A percentile compares a stretch with the other conserved stretches of the same genome.
Evolutionary conservation across 2,113 vertebrate species (phyloP).

Genomic region (Scomber colias): DNA sequence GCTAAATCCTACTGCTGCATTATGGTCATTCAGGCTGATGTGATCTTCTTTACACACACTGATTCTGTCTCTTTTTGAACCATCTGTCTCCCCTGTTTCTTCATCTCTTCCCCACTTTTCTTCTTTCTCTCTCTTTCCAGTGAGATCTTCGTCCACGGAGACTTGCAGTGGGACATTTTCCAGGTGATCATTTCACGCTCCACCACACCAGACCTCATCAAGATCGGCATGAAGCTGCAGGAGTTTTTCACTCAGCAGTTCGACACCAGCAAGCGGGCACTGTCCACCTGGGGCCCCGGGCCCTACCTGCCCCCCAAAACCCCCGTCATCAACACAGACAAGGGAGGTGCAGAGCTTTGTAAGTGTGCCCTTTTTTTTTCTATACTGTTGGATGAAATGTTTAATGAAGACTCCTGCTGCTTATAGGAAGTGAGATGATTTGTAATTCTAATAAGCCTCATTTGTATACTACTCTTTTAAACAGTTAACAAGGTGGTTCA

Average conservation of each 20-base stretch:
- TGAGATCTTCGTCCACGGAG: slow-evolving; percentile 97
- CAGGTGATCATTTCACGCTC: slow-evolving; percentile 99
- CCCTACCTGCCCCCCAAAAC: slow-evolving; percentile 95
- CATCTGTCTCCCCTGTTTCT: background rate
- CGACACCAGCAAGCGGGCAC: slow-evolving; percentile 97
- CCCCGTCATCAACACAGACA: slow-evolving; percentile 88
- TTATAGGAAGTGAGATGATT: slow-evolving; percentile 47
- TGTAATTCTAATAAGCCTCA: slow-evolving; percentile 57
- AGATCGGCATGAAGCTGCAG: slow-evolving; percentile 99
- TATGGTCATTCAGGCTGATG: background rate
- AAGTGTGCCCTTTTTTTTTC: slow-evolving; percentile 69
- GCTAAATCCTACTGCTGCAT: too few species aligned
- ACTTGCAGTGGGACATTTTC: slow-evolving; percentile 99
- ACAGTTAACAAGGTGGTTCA: slow-evolving; percentile 22
- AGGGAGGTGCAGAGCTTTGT: slow-evolving; percentile 91
- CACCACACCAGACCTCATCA: slow-evolving; percentile 98
- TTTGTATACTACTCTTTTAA: slow-evolving; percentile 41
- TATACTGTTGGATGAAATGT: slow-evolving; percentile 4
- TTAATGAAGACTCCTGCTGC: slow-evolving; percentile 3
- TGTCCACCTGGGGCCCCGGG: slow-evolving; percentile 98
- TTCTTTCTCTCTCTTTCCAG: slow-evolving; percentile 71
- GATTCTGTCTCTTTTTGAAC: background rate
- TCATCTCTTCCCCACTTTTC: too few species aligned
- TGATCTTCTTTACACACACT: background rate
- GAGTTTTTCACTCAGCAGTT: slow-evolving; percentile 99